Evolutionary conservation across 2,888 invertebrate genomes (phyloP), one percentile per base, ranked within the genome.

Genomic region (Yponomeuta plumbellus): DNA sequence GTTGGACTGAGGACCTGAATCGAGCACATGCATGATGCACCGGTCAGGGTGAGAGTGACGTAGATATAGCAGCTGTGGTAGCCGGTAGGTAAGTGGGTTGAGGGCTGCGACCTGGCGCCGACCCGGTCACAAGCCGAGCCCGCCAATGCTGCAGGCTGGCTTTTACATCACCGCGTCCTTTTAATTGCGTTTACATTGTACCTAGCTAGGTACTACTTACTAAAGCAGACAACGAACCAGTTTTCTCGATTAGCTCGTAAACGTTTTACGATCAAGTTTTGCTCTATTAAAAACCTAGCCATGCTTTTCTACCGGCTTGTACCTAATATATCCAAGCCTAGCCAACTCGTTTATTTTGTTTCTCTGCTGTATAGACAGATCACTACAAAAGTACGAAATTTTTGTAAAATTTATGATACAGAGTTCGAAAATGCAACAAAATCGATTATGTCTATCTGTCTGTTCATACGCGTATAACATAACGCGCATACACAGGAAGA

Each of bases 41-140:
- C 44, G 44, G 44, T 52, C 44, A 52, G 44, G 44, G 44, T 52
- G 44, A 17, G 44, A 52, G 44, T 52, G 44, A 52, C 17, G 44
- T 52, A 52, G 44, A 52, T 17, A 52, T 17, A 52, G 44, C 17
- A 52, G 34, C 0, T 34, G 34, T 10, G 8, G 34, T 52, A 52
- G 44, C 44, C 17, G 44, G 44, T 52, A 52, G 44, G 44, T 52
- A 52, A 52, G 44, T 52, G 44, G 44, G 44, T 52, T 52, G 44
- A 52, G 44, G 17, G 44, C 44, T 52, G 44, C 44, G 44, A 52
- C 44, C 44, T 52, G 44, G 44, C 44, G 17, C 44, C 44, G 44
- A 52, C 44, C 44, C 44, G 44, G 44, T 52, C 44, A 52, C 44
- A 13, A 52, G 44, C 44, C 44, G 44, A 2, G 44, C 44, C 44